A percentile compares a stretch with the other conserved stretches of the same genome.
Conservation (phyloP, 2,797 vertebrate genomes). For the Gallinago nigripennis region DNA sequence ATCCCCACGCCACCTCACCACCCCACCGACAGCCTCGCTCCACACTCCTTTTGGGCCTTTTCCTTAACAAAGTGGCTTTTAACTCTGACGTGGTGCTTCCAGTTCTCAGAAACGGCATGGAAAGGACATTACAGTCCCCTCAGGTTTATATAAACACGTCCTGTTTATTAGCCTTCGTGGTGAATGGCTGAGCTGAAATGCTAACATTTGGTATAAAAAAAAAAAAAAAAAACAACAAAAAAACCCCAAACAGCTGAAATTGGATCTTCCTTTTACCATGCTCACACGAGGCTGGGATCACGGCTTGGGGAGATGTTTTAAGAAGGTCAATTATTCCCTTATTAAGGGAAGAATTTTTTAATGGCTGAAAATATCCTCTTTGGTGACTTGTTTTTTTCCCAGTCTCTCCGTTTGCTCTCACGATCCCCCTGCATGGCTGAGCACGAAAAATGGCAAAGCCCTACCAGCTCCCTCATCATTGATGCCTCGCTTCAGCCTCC, state of each 20-base stretch:
- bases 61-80: slow-evolving; percentile 27
- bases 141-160: not conserved
- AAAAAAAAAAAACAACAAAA: too few relatives aligned
- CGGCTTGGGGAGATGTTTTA: not conserved
- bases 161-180: not conserved
- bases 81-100: not conserved
- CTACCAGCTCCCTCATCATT: not conserved
- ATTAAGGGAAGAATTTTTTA: not conserved
- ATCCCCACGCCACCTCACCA: accelerated
- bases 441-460: not conserved
- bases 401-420: not conserved
- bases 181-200: not conserved
- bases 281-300: accelerated
- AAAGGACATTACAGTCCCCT: not conserved
- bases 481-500: not conserved
- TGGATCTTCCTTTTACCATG: not conserved
- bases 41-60: not conserved
- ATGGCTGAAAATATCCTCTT: not conserved
- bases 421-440: not conserved
- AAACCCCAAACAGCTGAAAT: not conserved
- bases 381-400: not conserved
- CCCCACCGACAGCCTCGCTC: accelerated
- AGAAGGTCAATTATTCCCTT: not conserved
- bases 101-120: slow-evolving; percentile 35
- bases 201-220: not conserved